Evolutionary conservation across 2,113 vertebrate genomes (phyloP), one percentile per base, ranked within the genome.

Genomic region (Planiliza haematocheilus): DNA sequence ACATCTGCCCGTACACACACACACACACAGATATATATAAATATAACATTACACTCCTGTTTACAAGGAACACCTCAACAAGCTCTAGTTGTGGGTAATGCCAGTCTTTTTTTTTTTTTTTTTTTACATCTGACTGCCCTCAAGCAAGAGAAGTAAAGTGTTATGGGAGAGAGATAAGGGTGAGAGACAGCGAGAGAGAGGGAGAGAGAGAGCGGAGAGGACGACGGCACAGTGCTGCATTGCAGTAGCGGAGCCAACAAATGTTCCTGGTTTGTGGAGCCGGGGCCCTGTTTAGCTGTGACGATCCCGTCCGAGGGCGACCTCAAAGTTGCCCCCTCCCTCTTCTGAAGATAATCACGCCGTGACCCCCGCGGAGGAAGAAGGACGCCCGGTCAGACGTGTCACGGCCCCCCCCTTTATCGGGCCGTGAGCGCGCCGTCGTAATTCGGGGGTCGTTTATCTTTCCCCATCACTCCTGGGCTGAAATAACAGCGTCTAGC

Each of bases 221-320:
- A 88, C 56, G 78, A 83, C n/a, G n/a, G n/a, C 83, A 75, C 13
- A 80, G 69, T 90, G 83, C 83, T 90, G 90, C 90, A 91, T 82
- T 90, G 90, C 90, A 91, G 90, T 52, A 89, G 78, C 58, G 66
- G 59, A 82, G 71, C 60, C 62, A 62, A 85, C 86, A 60, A 82
- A 76, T 74, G 62, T 71, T 65, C 17, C 30, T 45, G 71, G 46
- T 85, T 83, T 79, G 66, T n/a, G 53, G 70, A 79, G 74, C 77
- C 11, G 16, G 30, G 79, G 59, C 73, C 71, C 67, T 49, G 77
- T 81, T 74, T 53, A 37, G 46, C 70, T 65, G 67, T 24, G 74
- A 60, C 21, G 6, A 38, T 73, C 39, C 49, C 59, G 53, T 86
- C 73, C 46, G 43, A 73, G 60, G 72, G 24, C 58, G 49, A 77